A percentile compares a stretch with the other conserved stretches of the same genome.
phyloP scores from a whole-genome alignment of 2,888 invertebrate genomes.

The Tethea ocularis region DNA sequence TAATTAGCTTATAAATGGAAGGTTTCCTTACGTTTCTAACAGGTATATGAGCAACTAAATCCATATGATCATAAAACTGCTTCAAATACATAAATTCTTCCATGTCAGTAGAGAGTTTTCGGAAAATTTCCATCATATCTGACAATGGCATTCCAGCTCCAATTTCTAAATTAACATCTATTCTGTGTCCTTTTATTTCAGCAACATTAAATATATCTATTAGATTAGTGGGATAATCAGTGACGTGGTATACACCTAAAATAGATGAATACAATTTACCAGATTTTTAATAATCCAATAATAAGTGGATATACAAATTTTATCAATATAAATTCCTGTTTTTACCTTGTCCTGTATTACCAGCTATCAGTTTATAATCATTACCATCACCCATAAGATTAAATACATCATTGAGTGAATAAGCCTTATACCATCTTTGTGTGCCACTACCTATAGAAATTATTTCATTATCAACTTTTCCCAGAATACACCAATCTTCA shows the following conservation, averaged over 20 bases:
- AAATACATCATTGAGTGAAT: conserved; percentile 77
- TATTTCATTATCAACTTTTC: conserved; percentile 47
- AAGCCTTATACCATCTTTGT: conserved; percentile 81
- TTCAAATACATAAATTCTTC: conserved; percentile 84
- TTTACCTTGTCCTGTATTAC: conserved; percentile 88
- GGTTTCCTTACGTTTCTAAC: conserved; percentile 86
- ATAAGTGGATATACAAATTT: too few relatives aligned
- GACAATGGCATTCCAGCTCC: conserved; percentile 86
- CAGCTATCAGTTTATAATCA: conserved; percentile 86
- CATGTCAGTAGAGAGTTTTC: conserved; percentile 44
- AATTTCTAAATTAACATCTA: conserved; percentile 75
- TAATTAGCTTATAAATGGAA: neutral
- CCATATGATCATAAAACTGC: conserved; percentile 85
- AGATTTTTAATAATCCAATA: neutral
- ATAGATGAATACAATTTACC: conserved; percentile 12
- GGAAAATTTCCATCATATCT: conserved; percentile 79
- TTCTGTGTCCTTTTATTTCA: conserved; percentile 76
- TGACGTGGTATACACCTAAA: conserved; percentile 72
- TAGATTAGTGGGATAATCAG: conserved; percentile 74
- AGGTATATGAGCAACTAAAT: conserved; percentile 88
- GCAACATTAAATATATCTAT: conserved; percentile 86
- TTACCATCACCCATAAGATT: conserved; percentile 62
- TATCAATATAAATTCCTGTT: conserved; percentile 9
- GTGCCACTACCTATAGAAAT: conserved; percentile 49
- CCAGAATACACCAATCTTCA: conserved; percentile 54